Conservation (phyloP, 2,113 vertebrate genomes). For the Chloroceryle aenea region DNA sequence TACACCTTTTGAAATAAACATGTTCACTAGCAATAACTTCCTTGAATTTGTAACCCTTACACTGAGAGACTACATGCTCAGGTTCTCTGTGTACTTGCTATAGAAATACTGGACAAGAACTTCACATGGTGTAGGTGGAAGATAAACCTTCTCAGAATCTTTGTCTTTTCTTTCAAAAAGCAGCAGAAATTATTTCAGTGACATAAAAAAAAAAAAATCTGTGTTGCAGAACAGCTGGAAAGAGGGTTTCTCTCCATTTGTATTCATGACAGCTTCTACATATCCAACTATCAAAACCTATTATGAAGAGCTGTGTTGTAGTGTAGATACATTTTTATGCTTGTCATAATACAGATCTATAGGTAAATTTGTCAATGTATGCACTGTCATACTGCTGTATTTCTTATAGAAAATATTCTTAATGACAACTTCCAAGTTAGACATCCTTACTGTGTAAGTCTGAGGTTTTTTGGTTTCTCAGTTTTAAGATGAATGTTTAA, state of each 20-base stretch:
- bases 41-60: background rate
- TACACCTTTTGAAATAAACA: background rate
- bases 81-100: background rate
- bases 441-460: background rate
- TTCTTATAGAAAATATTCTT: constrained; percentile 46
- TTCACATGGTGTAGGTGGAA: background rate
- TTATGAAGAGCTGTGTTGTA: constrained; percentile 41
- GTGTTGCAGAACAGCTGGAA: constrained; percentile 26
- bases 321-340: constrained; percentile 17
- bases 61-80: background rate
- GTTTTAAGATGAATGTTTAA: background rate
- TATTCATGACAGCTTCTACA: constrained; percentile 33
- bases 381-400: background rate
- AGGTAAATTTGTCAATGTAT: constrained; percentile 29
- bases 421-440: constrained; percentile 1
- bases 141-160: background rate
- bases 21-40: background rate
- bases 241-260: constrained; percentile 37
- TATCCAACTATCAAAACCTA: constrained; percentile 42
- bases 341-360: constrained; percentile 51
- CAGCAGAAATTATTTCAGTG: constrained; percentile 34
- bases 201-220: constrained; percentile 19
- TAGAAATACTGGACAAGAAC: background rate
- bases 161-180: background rate
- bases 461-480: background rate